Percentiles rank a stretch among this genome's conserved stretches.
These are phyloP conservation scores for Acronicta leporina DNA, from an alignment of 2,888 invertebrate genomes.

Conservation along the genomic window DNA sequence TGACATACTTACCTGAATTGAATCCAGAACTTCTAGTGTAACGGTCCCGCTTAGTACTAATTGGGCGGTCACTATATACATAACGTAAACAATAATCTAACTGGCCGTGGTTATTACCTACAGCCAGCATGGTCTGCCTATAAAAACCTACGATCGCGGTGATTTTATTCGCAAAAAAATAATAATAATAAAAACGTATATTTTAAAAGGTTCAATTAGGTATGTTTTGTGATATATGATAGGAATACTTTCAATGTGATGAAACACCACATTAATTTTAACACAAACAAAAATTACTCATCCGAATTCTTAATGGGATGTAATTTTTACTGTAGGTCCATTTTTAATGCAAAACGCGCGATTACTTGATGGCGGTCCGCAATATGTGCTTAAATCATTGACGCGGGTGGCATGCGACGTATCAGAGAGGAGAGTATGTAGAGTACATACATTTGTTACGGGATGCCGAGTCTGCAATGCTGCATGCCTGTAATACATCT, in stretches of 20 bases:
- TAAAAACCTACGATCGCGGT: too few relatives aligned
- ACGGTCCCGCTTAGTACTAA: too few relatives aligned
- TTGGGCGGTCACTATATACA: too few relatives aligned
- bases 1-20: too few relatives aligned
- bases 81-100: too few relatives aligned
- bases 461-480: constrained; percentile 47
- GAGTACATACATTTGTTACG: constrained; percentile 53
- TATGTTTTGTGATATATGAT: too few relatives aligned
- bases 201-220: too few relatives aligned
- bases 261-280: constrained; percentile 2
- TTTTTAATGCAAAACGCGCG: constrained; percentile 43
- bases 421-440: constrained; percentile 34
- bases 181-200: too few relatives aligned
- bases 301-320: constrained; percentile 39
- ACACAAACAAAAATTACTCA: constrained; percentile 44
- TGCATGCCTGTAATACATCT: constrained; percentile 59
- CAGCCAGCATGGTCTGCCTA: too few relatives aligned
- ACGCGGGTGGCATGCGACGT: constrained; percentile 40
- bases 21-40: too few relatives aligned
- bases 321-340: constrained; percentile 39
- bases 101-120: too few relatives aligned
- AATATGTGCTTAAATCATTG: constrained; percentile 53
- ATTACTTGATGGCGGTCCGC: constrained; percentile 36
- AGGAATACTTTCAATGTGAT: background rate
- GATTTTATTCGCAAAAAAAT: too few relatives aligned